phyloP scores from a whole-genome alignment of 1,140 invertebrate genomes.

The Drosophila watanabei region DNA sequence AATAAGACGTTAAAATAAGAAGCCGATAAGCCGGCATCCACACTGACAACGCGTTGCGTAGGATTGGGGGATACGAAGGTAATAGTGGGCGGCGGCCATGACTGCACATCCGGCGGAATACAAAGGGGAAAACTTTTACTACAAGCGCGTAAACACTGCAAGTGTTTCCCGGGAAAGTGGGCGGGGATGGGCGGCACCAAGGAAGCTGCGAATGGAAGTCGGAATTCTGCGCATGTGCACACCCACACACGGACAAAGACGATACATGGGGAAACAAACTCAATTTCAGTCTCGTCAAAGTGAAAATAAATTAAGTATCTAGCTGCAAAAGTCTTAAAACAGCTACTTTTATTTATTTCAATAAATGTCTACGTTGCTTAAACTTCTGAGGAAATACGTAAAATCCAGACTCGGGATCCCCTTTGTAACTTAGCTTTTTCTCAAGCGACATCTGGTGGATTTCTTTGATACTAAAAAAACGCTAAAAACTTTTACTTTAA shows the following conservation, averaged over 20 bases:
- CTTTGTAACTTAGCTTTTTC: neutral
- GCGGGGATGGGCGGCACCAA: neutral
- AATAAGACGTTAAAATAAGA: neutral
- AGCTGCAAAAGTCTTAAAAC: too few relatives aligned
- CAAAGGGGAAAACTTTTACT: constrained; percentile 63
- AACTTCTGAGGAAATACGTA: neutral
- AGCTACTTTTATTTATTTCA: too few relatives aligned
- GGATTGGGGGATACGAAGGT: neutral
- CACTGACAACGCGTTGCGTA: neutral
- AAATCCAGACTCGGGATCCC: neutral
- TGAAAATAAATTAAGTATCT: too few relatives aligned
- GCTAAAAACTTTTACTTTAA: neutral
- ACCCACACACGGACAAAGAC: constrained; percentile 15
- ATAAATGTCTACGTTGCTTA: too few relatives aligned
- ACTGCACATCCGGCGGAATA: constrained; percentile 57
- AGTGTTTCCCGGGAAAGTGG: constrained; percentile 8
- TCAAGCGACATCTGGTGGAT: neutral
- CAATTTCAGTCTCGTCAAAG: constrained; percentile 12
- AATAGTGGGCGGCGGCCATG: constrained; percentile 43
- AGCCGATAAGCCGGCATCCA: neutral
- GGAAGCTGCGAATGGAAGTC: constrained; percentile 14
- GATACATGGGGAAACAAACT: neutral
- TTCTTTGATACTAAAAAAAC: neutral
- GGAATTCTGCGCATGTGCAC: constrained; percentile 51
- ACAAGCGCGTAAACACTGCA: constrained; percentile 66